Base-by-base conservation (phyloP, 2,888 invertebrate genomes). In the Drosophila mulleri region DNA sequence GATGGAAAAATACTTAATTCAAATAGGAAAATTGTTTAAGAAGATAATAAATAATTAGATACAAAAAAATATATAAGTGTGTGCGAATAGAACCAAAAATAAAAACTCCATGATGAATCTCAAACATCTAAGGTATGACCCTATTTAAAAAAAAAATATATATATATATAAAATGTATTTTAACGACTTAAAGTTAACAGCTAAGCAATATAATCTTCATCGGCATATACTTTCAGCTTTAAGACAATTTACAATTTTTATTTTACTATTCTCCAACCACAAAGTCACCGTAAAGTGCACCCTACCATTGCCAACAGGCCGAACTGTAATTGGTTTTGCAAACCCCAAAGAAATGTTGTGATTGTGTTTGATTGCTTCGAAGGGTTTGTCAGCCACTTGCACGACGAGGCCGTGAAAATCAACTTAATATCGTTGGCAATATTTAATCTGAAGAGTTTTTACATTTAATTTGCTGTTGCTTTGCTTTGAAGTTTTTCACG, bases 401-500 rank as follows among this genome's bases (percentile, higher is more conserved):
- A 50, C 18, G 54, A 23, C 52, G 32, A 5, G 12, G 23, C 29
- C 39, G 32, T 59, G 23, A 60, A 73, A 63, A 64, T 54, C 41
- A 44, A 32, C 39, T 45, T 65, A 58, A 67, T 64, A 62, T 41
- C 60, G 44, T 45, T 45, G 63, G 37, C 65, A 64, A 77, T 71
- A 81, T 81, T 81, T 65, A 68, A 79, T 83, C 75, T 74, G 23
- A 41, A 56, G 72, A 73, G 52, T 68, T 45, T 69, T 71, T 41
- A 74, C 58, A 79, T 81, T 75, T 60, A 68, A 76, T 74, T 82
- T 64, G 58, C 48, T 41, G 12, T 29, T 59, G 29, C 29, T 44
- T 16, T 11, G 48, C 84, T 84, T 84, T 84, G 83, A 86, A 69
- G 82, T 82, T 63, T 39, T 26, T 14, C 23, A 12, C 59, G 57